Conservation (phyloP, 2,113 vertebrate genomes). For the Sinocyclocheilus anshuiensis region DNA sequence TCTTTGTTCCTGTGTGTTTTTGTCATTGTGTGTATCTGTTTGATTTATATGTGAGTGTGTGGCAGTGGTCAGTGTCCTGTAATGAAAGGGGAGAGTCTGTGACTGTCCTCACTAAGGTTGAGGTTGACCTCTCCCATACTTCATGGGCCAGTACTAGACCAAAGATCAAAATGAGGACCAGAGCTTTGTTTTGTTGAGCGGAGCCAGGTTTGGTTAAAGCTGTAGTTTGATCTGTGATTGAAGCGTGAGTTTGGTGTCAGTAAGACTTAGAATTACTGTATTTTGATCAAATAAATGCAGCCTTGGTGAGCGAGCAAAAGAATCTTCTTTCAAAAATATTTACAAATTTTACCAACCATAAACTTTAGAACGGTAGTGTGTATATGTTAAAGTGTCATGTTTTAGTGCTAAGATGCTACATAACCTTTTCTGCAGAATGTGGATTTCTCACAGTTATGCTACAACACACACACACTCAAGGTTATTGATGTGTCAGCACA, state of each 20-base stretch:
- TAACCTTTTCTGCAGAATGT: conserved; percentile 9
- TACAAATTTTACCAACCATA: background rate
- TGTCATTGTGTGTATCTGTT: conserved; percentile 53
- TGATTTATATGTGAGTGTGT: conserved; percentile 45
- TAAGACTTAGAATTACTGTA: background rate
- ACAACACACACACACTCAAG: background rate
- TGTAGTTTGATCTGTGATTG: background rate
- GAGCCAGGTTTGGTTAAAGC: background rate
- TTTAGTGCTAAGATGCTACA: background rate
- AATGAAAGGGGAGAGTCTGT: background rate
- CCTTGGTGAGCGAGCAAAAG: background rate
- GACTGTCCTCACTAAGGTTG: background rate
- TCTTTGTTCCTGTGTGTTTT: background rate
- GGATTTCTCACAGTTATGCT: conserved; percentile 21
- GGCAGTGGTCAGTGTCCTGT: conserved; percentile 3
- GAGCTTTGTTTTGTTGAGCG: background rate
- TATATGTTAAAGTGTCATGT: background rate
- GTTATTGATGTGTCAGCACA: conserved; percentile 41
- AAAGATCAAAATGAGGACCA: background rate
- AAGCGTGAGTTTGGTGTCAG: background rate
- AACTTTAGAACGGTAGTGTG: background rate
- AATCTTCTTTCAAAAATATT: background rate
- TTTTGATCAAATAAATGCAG: background rate
- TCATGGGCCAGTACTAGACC: conserved; percentile 5
- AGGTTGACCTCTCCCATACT: background rate